Conservation (phyloP, 2,113 vertebrate species). For the Mesembrinibis cayennensis region DNA sequence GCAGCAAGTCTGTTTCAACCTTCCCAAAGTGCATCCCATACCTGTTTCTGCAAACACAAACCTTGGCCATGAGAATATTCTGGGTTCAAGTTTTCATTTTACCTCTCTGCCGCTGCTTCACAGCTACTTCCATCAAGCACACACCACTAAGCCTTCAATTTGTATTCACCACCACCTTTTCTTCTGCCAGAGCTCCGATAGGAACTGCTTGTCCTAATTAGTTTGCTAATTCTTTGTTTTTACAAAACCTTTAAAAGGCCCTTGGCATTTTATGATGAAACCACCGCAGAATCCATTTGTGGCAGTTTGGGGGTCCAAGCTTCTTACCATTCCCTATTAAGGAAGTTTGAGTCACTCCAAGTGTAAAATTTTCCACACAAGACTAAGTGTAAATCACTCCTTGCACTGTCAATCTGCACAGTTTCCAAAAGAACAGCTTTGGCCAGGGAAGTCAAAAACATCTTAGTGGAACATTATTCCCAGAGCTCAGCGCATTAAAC, state of each 20-base stretch:
- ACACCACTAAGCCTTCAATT: neutral
- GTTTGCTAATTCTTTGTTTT: neutral
- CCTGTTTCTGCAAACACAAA: neutral
- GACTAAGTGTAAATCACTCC: neutral
- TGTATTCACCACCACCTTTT: neutral
- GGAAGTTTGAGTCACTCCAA: neutral
- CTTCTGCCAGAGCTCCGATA: neutral
- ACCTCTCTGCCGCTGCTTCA: neutral
- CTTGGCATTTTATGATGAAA: neutral
- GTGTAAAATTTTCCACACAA: neutral
- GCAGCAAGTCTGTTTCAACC: neutral
- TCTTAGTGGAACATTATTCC: neutral
- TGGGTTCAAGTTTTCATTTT: neutral
- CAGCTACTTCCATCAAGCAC: neutral
- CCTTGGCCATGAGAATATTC: accelerated
- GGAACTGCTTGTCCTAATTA: neutral
- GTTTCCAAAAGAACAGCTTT: neutral
- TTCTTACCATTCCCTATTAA: neutral
- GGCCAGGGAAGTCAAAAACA: neutral
- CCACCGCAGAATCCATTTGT: neutral
- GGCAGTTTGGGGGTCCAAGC: neutral
- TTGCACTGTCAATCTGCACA: neutral
- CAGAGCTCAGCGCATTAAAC: constrained; percentile 7
- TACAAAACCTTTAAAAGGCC: neutral
- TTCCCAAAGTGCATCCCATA: neutral